phyloP scores from a whole-genome alignment of 2,113 vertebrate species.

The Podiceps cristatus region DNA sequence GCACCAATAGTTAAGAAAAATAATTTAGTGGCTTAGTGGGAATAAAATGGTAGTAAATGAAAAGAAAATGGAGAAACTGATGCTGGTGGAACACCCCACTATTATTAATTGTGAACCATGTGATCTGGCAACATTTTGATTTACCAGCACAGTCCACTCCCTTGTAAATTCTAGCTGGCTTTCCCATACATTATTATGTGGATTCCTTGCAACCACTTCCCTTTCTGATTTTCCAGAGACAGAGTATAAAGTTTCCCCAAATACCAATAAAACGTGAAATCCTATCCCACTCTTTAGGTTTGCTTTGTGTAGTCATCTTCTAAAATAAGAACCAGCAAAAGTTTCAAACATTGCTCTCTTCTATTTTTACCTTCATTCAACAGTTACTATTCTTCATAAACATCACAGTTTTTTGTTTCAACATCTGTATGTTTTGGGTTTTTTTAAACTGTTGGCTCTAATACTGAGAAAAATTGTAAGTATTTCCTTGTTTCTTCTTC shows the following conservation, averaged over 20 bases:
- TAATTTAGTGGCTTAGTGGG: constrained; percentile 70
- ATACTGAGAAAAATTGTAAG: constrained; percentile 31
- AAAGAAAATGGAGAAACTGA: constrained; percentile 69
- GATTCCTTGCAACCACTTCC: constrained; percentile 87
- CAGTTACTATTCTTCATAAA: constrained; percentile 63
- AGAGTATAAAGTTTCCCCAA: constrained; percentile 83
- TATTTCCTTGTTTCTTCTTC: constrained; percentile 38
- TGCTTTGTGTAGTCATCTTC: constrained; percentile 81
- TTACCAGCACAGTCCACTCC: constrained; percentile 76
- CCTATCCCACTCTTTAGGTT: constrained; percentile 74
- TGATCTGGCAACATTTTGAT: constrained; percentile 76
- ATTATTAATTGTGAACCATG: constrained; percentile 76
- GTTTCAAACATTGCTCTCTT: constrained; percentile 60
- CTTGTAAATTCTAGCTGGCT: constrained; percentile 83
- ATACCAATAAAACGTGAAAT: constrained; percentile 83
- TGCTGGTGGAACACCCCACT: constrained; percentile 57
- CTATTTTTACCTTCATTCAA: constrained; percentile 78
- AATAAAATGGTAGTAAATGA: constrained; percentile 70
- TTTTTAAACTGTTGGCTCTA: constrained; percentile 16
- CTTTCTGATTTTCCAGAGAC: constrained; percentile 87
- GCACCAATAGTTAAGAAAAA: constrained; percentile 50
- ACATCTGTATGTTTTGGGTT: neutral
- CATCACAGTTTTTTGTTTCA: constrained; percentile 53
- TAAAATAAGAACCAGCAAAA: constrained; percentile 77
- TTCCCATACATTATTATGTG: constrained; percentile 84